A percentile compares a stretch with the other conserved stretches of the same genome.
phyloP scores from a whole-genome alignment of 2,797 vertebrate species.

The Cirrhinus mrigala region DNA sequence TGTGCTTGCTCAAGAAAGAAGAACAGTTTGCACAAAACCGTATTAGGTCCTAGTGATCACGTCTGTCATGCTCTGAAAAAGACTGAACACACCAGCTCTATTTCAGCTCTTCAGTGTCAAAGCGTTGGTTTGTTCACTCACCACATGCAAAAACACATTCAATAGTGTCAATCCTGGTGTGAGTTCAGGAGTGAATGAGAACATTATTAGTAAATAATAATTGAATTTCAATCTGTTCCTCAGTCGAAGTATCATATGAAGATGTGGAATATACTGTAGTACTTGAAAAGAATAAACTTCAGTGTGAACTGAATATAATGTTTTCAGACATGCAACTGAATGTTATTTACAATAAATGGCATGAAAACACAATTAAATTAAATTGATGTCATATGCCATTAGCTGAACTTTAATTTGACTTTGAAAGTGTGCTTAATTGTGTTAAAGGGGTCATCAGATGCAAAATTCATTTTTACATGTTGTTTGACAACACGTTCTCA shows the following conservation, averaged over 20 bases:
- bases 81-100: not conserved
- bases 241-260: not conserved
- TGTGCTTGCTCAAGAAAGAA: not conserved
- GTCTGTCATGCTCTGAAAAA: not conserved
- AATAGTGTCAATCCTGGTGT: not conserved
- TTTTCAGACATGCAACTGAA: not conserved
- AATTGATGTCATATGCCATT: no score
- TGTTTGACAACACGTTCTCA: no score
- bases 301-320: not conserved
- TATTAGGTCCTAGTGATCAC: not conserved
- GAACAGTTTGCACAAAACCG: no score
- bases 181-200: not conserved
- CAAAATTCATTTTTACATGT: no score
- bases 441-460: no score
- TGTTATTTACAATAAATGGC: no score
- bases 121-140: not conserved
- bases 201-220: not conserved
- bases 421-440: no score
- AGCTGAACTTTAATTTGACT: no score
- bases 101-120: not conserved
- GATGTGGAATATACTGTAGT: not conserved
- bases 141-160: no score
- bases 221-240: not conserved
- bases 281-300: not conserved
- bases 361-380: no score